Evolutionary conservation across 2,888 invertebrate species (phyloP), one percentile per base, ranked within the genome.

Genomic region (Mellilla xanthometata): DNA sequence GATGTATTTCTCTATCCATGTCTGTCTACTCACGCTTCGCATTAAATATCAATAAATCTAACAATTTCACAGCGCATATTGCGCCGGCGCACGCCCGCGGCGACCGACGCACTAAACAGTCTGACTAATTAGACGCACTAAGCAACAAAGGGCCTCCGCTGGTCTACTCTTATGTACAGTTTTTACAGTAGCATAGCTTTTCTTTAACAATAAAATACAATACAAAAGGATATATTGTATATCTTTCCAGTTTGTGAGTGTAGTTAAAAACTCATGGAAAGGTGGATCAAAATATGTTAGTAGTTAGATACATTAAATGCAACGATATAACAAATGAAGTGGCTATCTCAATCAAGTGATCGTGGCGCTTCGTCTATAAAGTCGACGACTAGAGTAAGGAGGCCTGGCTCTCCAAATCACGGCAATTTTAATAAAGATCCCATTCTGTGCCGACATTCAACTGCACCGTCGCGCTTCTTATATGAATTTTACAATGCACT

Each of bases 71-170:
- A 81, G 77, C 69, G 74, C 65, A 56, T 68, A 63, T 67, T 68
- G 70, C 76, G 64, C 68, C 68, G 71, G 24, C 24, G 24, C 24
- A 72, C 58, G 79, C 85, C 78, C 62, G 74, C 68, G 80, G 85
- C 84, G 65, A 69, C 75, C 72, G 73, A 71, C 73, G 74, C 68
- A 76, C 85, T 87, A 86, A 88, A 81, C 82, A 82, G 85, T 68
- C 82, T 85, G 86, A 87, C 88, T 89, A 89, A 88, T 89, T 87
- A 89, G 88, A 81, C 75, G 82, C 80, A 81, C 85, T 81, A 79
- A 72, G 76, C 81, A 85, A 87, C 84, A 85, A 86, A 84, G 77
- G 69, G 71, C 72, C 66, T 74, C 72, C 66, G 63, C 62, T 29
- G 4, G 8, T 19, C 15, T 19, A 19, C 15, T 5, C 15, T 19